Percentiles rank a stretch among this genome's conserved stretches.
These are phyloP conservation scores for Elegia similella DNA, from an alignment of 2,888 invertebrate species.

Conservation along the genomic window DNA sequence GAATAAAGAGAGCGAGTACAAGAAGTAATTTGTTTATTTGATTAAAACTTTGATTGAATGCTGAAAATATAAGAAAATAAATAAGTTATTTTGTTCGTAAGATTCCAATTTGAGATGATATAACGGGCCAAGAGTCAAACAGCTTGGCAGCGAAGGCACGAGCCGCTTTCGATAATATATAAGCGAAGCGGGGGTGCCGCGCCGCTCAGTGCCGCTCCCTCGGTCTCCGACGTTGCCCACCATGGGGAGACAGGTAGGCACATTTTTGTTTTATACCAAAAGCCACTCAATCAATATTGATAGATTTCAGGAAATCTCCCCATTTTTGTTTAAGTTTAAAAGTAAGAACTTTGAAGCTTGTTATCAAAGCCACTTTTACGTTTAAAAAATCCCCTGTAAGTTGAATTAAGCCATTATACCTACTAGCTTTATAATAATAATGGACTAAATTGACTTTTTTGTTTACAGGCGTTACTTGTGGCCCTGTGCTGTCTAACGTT, in stretches of 20 bases:
- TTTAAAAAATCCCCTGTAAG: no score
- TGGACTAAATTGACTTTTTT: conserved; percentile 28
- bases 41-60: conserved; percentile 22
- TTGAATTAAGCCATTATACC: no score
- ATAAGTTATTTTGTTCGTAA: not conserved
- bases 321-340: not conserved
- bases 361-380: no score
- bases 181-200: conserved; percentile 53
- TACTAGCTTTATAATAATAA: not conserved
- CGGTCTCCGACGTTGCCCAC: conserved; percentile 51
- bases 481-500: conserved; percentile 54
- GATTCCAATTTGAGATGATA: conserved; percentile 39
- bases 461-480: conserved; percentile 56
- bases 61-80: conserved; percentile 7
- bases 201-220: conserved; percentile 63
- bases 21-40: conserved; percentile 44
- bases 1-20: conserved; percentile 30
- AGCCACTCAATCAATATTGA: not conserved
- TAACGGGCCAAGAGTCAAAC: conserved; percentile 43
- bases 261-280: conserved; percentile 16
- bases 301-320: not conserved
- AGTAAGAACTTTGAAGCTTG: no score
- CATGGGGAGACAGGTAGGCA: conserved; percentile 71
- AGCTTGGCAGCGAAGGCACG: conserved; percentile 30
- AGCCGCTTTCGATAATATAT: conserved; percentile 51